These are phyloP conservation scores for Argopecten irradians DNA, from an alignment of 1,140 invertebrate species.

Conservation along the genomic window DNA sequence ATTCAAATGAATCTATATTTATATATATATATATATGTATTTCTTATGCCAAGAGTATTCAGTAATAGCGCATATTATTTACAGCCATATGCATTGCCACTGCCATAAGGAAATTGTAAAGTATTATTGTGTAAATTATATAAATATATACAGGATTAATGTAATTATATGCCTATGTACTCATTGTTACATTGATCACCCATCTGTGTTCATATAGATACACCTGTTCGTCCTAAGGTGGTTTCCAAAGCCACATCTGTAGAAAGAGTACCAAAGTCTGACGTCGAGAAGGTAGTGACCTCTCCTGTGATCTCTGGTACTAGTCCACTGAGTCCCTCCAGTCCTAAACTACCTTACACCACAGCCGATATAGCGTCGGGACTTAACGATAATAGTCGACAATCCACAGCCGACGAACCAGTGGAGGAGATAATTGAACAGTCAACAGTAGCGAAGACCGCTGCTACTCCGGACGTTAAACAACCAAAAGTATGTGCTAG, in stretches of 20 bases:
- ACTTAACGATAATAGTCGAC: background rate
- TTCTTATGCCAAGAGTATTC: too few relatives aligned
- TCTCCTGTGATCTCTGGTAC: too few relatives aligned
- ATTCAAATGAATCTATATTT: too few relatives aligned
- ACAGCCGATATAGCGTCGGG: background rate
- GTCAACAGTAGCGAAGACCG: background rate
- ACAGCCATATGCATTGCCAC: too few relatives aligned
- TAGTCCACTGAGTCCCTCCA: background rate
- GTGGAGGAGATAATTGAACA: background rate
- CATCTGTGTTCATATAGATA: too few relatives aligned
- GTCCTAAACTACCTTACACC: background rate
- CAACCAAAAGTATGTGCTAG: background rate
- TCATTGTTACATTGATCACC: too few relatives aligned
- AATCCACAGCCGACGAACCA: background rate
- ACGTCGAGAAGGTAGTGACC: background rate
- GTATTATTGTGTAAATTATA: too few relatives aligned
- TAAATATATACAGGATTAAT: too few relatives aligned
- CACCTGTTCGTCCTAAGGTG: background rate
- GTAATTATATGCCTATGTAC: too few relatives aligned
- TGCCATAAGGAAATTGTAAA: too few relatives aligned
- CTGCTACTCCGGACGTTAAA: background rate
- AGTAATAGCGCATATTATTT: too few relatives aligned
- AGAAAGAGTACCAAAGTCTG: background rate
- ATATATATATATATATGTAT: too few relatives aligned
- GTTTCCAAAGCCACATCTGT: background rate